Evolutionary conservation across 2,888 invertebrate genomes (phyloP), one percentile per base, ranked within the genome.

Genomic region (Acanthacorydalis orientalis): DNA sequence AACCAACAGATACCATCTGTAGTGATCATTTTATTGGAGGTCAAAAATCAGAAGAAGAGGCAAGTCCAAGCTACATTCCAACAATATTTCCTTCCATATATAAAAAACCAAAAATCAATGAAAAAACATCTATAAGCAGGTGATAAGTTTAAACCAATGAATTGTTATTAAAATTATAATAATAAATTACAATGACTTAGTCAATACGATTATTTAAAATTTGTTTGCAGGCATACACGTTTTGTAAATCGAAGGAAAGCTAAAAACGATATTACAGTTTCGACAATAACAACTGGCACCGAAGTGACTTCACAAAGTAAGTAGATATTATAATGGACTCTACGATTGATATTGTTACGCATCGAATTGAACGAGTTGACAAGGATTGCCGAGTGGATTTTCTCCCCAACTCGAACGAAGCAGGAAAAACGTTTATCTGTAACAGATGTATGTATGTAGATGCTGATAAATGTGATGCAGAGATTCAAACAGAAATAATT

Each of bases 21-120:
- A 51, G 53, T 44, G 42, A 32, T 33, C 50, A 52, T 48, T 52
- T 52, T 43, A 41, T 50, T 48, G 51, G 50, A 15, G 48, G 46
- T 41, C 44, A 50, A 50, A 50, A 52, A 43, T 44, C 51, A 12
- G 49, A 52, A 32, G 44, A 50, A 8, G 44, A 48, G 32, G n/a
- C 31, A 32, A 50, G 49, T 48, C 50, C 53, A 16, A 47, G 48
- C 37, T 53, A 51, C 43, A 47, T 45, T 34, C 51, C 51, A 46
- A 49, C 53, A 31, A 50, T 49, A 40, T 53, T 53, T 45, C 51
- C 47, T 39, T 42, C 39, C 31, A 44, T 43, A 11, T 47, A 49
- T 31, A 45, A 48, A 41, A 43, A 12, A 14, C 23, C 46, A 33
- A 49, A 47, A 43, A 34, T 47, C 4, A 50, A 49, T 50, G 46